Evolutionary conservation across 2,888 invertebrate genomes (phyloP).

Genomic region (Koerneria pararmatus): DNA sequence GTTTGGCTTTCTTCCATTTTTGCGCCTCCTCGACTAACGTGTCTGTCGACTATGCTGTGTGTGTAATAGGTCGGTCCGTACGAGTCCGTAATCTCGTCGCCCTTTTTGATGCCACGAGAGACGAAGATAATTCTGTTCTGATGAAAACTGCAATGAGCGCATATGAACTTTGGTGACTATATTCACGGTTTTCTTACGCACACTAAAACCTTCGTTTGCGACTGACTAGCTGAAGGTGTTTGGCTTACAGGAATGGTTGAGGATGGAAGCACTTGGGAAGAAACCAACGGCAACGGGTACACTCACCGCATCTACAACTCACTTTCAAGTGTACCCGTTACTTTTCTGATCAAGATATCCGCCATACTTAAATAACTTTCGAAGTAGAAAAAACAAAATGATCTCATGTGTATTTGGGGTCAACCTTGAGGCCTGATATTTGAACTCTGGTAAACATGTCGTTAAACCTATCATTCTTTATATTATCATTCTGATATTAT

Average conservation of each 20-base stretch:
- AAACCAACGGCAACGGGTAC: conserved; percentile 22
- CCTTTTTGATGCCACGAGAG: conserved; percentile 15
- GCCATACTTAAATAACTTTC: no score
- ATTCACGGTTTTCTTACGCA: background rate
- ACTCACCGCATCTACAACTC: background rate
- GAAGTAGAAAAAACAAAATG: no score
- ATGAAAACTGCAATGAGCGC: conserved; percentile 23
- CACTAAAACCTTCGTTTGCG: background rate
- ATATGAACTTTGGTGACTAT: background rate
- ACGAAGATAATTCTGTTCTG: conserved; percentile 23
- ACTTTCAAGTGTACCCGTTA: no score
- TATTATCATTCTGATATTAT: no score
- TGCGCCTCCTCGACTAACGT: no score
- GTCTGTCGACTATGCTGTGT: no score
- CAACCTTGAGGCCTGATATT: no score
- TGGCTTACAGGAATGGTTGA: conserved; percentile 19
- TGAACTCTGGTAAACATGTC: no score
- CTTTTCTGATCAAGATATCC: no score
- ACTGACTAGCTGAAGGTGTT: conserved; percentile 22
- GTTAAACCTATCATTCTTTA: no score
- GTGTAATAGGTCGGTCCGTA: conserved; percentile 17
- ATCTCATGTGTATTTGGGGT: no score
- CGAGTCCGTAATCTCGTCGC: conserved; percentile 19
- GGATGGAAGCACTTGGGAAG: conserved; percentile 20
- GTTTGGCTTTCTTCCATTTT: no score